Evolutionary conservation across 2,113 vertebrate genomes (phyloP).

Genomic region (Lophotis ruficrista): DNA sequence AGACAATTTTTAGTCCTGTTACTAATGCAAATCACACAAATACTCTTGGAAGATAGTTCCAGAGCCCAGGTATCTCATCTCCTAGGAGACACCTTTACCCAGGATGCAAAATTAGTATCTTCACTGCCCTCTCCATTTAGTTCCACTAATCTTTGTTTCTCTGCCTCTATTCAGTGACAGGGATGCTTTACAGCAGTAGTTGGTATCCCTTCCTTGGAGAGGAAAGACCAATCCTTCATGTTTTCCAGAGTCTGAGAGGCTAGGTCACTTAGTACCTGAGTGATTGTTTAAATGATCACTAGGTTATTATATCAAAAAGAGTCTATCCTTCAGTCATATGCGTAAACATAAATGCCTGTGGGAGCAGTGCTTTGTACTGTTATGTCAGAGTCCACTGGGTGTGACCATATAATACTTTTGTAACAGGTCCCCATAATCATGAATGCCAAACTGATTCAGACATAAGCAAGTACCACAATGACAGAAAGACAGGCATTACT

Average conservation of each 20-base stretch:
- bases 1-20: neutral
- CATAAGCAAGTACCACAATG: neutral
- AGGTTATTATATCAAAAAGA: neutral
- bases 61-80: neutral
- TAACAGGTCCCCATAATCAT: neutral
- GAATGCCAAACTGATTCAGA: neutral
- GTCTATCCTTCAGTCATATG: neutral
- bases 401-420: neutral
- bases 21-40: neutral
- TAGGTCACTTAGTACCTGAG: neutral
- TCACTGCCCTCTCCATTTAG: neutral
- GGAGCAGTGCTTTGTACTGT: neutral
- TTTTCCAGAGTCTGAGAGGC: neutral
- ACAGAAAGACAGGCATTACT: neutral
- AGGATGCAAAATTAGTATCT: neutral
- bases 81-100: neutral
- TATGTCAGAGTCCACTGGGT: neutral
- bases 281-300: neutral
- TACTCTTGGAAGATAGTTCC: neutral
- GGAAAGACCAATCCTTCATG: neutral
- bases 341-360: neutral
- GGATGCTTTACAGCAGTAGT: neutral
- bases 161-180: neutral
- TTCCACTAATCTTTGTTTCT: neutral
- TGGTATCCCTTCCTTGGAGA: neutral